These are phyloP conservation scores for Toxonevra muliebris DNA, from an alignment of 2,888 invertebrate species.

Conservation along the genomic window DNA sequence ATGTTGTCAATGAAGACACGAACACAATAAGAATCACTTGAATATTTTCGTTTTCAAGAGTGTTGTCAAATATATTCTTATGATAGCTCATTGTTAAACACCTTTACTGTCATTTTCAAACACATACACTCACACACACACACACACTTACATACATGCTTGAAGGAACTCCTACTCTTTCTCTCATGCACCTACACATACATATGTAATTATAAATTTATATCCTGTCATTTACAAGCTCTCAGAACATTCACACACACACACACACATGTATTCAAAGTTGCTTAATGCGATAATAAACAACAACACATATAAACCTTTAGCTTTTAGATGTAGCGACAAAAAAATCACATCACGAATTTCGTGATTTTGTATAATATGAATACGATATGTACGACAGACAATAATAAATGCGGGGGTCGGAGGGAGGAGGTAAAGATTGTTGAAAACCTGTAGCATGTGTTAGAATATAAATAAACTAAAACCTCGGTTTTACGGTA, in stretches of 20 bases:
- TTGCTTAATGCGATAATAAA: background rate
- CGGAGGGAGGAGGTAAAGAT: no score
- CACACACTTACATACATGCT: background rate
- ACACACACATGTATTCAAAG: background rate
- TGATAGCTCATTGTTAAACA: slow-evolving; percentile 20
- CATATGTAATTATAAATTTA: slow-evolving; percentile 24
- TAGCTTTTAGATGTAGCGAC: background rate
- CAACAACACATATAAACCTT: slow-evolving; percentile 1
- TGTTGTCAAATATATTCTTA: background rate
- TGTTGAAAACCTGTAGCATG: no score
- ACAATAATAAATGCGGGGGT: no score
- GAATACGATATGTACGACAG: no score
- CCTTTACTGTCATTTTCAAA: background rate
- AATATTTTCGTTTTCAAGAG: no score
- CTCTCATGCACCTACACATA: background rate
- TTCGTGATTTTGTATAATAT: slow-evolving; percentile 22
- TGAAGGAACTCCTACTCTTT: background rate
- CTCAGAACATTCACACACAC: background rate
- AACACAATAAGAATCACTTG: no score
- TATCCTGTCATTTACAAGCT: slow-evolving; percentile 22
- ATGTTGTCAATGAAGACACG: no score
- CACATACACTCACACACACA: background rate
- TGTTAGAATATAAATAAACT: no score
- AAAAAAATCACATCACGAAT: slow-evolving; percentile 15
- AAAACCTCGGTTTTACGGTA: no score